Conservation (phyloP, 2,797 vertebrate genomes). For the Zalophus californianus region DNA sequence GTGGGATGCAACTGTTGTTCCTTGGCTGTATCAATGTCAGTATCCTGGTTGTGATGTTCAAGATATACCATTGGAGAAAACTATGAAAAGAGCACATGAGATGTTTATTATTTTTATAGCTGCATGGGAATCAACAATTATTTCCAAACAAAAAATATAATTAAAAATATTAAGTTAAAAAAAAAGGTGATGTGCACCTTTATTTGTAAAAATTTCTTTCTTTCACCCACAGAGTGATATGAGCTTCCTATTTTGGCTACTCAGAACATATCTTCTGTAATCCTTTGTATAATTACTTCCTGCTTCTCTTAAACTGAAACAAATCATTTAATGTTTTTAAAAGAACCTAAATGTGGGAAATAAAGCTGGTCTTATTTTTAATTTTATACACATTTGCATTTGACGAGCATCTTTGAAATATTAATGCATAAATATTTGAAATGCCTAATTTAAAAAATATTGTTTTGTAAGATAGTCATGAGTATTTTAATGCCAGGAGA, state of each 20-base stretch:
- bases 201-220: not conserved
- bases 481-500: conserved; percentile 1
- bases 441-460: conserved; percentile 47
- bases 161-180: conserved; percentile 43
- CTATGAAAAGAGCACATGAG: not conserved
- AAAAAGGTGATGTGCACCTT: conserved; percentile 46
- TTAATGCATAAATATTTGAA: conserved; percentile 63
- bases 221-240: conserved; percentile 53
- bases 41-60: not conserved
- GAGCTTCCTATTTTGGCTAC: conserved; percentile 61
- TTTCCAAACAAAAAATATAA: not conserved
- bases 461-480: not conserved
- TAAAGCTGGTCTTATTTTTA: conserved; percentile 75
- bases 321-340: conserved; percentile 68
- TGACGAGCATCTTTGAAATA: conserved; percentile 71
- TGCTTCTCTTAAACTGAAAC: conserved; percentile 77
- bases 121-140: not conserved
- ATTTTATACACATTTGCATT: conserved; percentile 65
- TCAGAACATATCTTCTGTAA: conserved; percentile 71
- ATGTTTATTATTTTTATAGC: not conserved
- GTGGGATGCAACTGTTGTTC: not conserved
- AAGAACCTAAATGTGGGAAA: conserved; percentile 55
- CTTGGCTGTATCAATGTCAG: not conserved
- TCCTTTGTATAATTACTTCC: conserved; percentile 77
- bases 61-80: not conserved